Base-by-base conservation (phyloP, 2,888 invertebrate species). In the Junonia oenone region DNA sequence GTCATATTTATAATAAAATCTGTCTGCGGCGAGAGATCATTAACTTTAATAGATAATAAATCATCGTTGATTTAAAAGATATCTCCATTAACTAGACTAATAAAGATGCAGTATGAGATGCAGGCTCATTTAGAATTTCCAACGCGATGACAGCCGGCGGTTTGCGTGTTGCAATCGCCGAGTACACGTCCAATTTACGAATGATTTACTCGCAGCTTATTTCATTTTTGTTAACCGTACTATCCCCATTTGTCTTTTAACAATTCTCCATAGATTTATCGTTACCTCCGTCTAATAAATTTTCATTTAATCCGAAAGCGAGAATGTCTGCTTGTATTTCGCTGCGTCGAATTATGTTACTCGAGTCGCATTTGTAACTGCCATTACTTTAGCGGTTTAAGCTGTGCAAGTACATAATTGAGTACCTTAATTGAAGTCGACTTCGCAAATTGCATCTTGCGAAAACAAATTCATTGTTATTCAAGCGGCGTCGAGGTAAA, bases 121-220 rank as follows among this genome's bases (percentile, higher is more conserved):
- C 26, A n/a, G 29, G 19, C 22, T 29, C 35, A 51, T 45, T 55
- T 37, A 51, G 40, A 26, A 51, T 56, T 51, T 56, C 14, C 40
- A 33, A 14, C 40, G 47, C 47, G 56, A 48, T 52, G 56, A 56
- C 56, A 56, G 47, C 35, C 43, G 11, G 27, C 14, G 15, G 47
- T 26, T 40, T n/a, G 53, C 48, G 47, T 56, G 43, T 48, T 48
- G 56, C 43, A 52, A 48, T 52, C 43, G 22, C 35, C 35, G 26
- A 17, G 17, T 15, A 46, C 14, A 33, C 26, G 22, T 37, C 14
- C 27, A 52, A 29, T 27, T 47, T 33, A 14, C 27, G 26, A 26
- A 31, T 33, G 13, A 38, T 54, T 54, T 17, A 54, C 9, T 13
- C 8, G 13, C 13, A 19, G 13, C 14, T 51, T 51, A 29, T 26